These are phyloP conservation scores for Tapera naevia DNA, from an alignment of 2,797 vertebrate species.

Conservation along the genomic window DNA sequence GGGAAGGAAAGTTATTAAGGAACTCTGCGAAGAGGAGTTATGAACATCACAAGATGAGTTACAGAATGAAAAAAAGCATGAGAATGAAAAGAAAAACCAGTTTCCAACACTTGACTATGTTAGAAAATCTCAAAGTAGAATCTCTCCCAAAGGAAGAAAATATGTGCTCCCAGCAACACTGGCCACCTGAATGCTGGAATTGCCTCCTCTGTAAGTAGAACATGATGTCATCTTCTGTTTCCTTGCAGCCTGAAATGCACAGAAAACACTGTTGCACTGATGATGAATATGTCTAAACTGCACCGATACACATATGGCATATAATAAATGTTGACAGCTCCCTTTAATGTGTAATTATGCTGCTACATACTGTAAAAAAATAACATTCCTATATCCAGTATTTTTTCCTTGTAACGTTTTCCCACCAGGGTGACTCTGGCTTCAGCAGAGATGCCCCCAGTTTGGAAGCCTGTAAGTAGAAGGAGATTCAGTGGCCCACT, in stretches of 20 bases:
- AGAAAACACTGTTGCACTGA: neutral
- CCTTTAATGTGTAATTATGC: neutral
- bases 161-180: neutral
- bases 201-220: neutral
- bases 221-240: neutral
- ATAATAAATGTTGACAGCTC: rapidly evolving
- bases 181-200: neutral
- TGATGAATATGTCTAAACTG: rapidly evolving
- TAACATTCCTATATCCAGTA: neutral
- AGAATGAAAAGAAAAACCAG: neutral
- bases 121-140: neutral
- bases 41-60: neutral
- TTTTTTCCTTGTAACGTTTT: neutral
- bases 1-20: neutral
- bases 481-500: neutral
- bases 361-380: neutral
- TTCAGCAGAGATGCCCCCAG: neutral
- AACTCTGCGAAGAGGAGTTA: neutral
- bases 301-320: rapidly evolving
- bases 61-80: neutral
- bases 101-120: neutral
- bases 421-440: neutral
- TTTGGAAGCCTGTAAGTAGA: neutral
- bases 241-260: neutral
- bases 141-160: neutral